Conservation (phyloP, 2,113 vertebrate genomes). For the Eonycteris spelaea region DNA sequence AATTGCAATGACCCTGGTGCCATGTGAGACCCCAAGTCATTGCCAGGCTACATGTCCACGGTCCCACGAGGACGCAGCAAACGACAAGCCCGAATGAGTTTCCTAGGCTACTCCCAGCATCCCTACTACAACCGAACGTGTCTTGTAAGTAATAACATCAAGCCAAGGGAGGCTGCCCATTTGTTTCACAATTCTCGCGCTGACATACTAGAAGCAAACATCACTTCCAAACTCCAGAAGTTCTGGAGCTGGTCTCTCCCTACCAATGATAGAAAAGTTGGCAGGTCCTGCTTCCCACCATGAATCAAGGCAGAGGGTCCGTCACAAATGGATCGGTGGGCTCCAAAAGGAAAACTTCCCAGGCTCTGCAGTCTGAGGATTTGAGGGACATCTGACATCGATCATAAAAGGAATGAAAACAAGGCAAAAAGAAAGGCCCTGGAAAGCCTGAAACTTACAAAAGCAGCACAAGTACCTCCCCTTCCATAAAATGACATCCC, state of each 20-base stretch:
- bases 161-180: neutral
- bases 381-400: neutral
- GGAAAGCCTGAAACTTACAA: neutral
- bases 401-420: neutral
- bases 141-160: neutral
- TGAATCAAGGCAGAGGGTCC: neutral
- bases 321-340: neutral
- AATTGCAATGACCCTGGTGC: accelerated
- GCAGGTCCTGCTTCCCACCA: neutral
- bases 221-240: neutral
- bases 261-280: neutral
- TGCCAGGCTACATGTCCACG: neutral
- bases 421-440: neutral
- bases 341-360: neutral
- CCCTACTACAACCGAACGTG: neutral
- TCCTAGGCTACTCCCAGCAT: neutral
- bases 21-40: neutral
- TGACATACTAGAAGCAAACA: neutral
- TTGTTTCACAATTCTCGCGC: neutral
- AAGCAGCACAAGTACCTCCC: neutral
- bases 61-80: neutral
- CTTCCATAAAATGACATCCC: neutral
- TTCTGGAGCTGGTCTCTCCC: neutral
- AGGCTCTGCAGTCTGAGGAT: neutral
- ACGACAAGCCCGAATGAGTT: neutral